A percentile compares a stretch with the other conserved stretches of the same genome.
Conservation (phyloP, 2,113 vertebrate species). For the Nestor notabilis region DNA sequence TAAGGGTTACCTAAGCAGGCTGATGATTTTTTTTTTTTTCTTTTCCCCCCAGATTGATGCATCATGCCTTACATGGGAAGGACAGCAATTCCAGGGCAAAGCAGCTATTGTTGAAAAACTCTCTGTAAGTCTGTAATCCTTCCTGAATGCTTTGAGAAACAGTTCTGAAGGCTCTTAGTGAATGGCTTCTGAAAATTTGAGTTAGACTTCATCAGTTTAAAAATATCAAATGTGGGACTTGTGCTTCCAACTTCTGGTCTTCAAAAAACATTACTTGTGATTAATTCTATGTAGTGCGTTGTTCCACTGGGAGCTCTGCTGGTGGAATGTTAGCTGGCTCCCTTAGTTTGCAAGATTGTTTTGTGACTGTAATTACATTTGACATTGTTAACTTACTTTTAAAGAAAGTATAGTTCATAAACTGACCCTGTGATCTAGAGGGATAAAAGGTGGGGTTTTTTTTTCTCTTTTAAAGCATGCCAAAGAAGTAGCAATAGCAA, state of each 20-base stretch:
- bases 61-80: constrained; percentile 99
- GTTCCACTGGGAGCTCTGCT: not conserved
- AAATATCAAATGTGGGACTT: not conserved
- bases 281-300: not conserved
- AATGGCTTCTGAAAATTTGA: not conserved
- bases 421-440: not conserved
- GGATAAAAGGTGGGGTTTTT: not conserved
- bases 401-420: not conserved
- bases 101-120: constrained; percentile 96
- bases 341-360: not conserved
- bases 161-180: not conserved
- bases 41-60: constrained; percentile 84
- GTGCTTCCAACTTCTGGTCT: not conserved
- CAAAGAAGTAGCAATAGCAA: not conserved
- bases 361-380: not conserved
- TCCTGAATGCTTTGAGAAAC: not conserved
- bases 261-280: not conserved
- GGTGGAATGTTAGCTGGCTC: not conserved
- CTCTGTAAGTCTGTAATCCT: constrained; percentile 81
- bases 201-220: not conserved
- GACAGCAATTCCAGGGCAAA: constrained; percentile 97
- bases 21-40: not conserved
- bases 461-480: not conserved
- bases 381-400: not conserved
- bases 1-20: not conserved